These are phyloP conservation scores for Sebastes fasciatus DNA, from an alignment of 2,113 vertebrate species.

Conservation along the genomic window DNA sequence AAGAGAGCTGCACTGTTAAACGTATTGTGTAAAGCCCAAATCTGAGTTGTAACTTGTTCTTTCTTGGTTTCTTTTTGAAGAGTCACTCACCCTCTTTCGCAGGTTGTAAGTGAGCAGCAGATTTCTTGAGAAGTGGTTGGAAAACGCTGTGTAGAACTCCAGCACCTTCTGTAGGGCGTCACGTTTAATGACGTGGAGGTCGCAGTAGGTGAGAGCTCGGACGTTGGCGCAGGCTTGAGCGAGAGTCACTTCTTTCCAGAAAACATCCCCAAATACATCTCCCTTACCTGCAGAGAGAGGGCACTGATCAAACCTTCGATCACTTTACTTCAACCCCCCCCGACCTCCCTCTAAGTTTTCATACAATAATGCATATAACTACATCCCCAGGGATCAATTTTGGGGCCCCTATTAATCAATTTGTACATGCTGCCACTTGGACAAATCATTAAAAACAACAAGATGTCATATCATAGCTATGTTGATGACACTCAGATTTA, in stretches of 20 bases:
- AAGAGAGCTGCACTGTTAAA: neutral
- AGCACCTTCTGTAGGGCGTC: conserved; percentile 98
- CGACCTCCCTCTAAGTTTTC: too few species aligned
- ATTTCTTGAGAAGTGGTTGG: conserved; percentile 98
- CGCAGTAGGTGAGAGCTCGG: conserved; percentile 97
- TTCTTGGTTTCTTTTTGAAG: neutral
- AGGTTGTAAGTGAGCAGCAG: conserved; percentile 98
- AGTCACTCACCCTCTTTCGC: conserved; percentile 91
- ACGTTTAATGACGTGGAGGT: conserved; percentile 97
- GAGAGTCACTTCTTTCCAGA: conserved; percentile 98
- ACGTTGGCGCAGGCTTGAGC: conserved; percentile 98
- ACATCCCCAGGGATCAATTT: too few species aligned
- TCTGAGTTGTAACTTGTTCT: neutral
- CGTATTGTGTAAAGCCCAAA: neutral
- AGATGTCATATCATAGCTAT: too few species aligned
- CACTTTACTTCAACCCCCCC: too few species aligned
- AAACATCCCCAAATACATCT: conserved; percentile 98
- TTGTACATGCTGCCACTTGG: too few species aligned
- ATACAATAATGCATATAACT: too few species aligned
- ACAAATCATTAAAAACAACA: too few species aligned
- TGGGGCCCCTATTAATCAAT: too few species aligned
- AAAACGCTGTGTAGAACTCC: conserved; percentile 98
- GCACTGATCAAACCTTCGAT: neutral
- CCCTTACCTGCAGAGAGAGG: conserved; percentile 90
- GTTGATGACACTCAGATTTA: too few species aligned